These are phyloP conservation scores for Cyprinella venusta DNA, from an alignment of 2,797 vertebrate genomes.

Conservation along the genomic window DNA sequence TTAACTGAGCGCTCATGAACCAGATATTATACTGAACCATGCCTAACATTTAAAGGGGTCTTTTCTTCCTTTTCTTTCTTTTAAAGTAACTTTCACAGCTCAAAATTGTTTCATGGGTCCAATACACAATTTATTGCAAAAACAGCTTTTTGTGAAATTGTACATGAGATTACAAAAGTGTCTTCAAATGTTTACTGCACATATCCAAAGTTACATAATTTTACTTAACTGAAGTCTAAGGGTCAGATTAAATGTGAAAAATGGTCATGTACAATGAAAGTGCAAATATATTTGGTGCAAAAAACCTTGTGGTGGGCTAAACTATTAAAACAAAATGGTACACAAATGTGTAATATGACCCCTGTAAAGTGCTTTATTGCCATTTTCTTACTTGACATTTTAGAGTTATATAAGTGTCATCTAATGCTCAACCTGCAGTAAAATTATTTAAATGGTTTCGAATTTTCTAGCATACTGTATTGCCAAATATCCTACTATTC, in stretches of 20 bases:
- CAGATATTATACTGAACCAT: constrained; percentile 64
- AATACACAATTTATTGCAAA: neutral
- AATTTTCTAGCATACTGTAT: neutral
- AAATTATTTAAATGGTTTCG: constrained; percentile 7
- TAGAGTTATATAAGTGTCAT: neutral
- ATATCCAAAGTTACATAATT: neutral
- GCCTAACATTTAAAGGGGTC: constrained; percentile 58
- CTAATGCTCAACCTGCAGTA: neutral
- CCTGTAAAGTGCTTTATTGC: neutral
- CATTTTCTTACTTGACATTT: neutral
- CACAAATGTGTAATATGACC: neutral
- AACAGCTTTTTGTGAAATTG: neutral
- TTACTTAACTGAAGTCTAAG: neutral
- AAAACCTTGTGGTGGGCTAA: neutral
- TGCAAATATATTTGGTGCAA: neutral
- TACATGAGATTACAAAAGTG: neutral
- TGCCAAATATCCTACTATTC: neutral
- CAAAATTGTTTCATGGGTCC: neutral
- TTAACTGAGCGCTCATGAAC: constrained; percentile 70
- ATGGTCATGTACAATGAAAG: neutral
- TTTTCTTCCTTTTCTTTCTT: neutral
- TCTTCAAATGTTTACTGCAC: neutral
- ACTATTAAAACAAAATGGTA: neutral
- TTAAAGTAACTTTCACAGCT: neutral
- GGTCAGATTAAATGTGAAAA: neutral